Evolutionary conservation across 2,888 invertebrate species (phyloP).

Genomic region (Bombylius discolor): DNA sequence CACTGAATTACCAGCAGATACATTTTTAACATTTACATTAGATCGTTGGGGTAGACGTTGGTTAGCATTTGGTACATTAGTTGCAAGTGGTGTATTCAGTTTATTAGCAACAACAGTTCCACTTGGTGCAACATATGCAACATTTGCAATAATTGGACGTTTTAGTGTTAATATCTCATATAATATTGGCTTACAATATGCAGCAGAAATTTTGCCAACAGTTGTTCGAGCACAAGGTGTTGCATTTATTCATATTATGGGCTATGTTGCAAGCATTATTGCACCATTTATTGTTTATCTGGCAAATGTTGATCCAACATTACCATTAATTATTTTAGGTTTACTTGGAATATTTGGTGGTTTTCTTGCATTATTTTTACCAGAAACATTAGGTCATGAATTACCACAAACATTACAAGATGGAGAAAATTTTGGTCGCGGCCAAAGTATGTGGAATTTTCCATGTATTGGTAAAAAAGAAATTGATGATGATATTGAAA

Average conservation of each 20-base stretch:
- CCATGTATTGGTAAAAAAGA: constrained; percentile 59
- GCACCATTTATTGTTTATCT: constrained; percentile 77
- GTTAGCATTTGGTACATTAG: constrained; percentile 73
- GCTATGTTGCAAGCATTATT: constrained; percentile 69
- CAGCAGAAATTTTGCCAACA: constrained; percentile 74
- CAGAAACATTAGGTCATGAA: constrained; percentile 75
- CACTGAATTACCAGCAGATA: constrained; percentile 75
- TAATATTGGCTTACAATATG: constrained; percentile 81
- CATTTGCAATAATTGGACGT: constrained; percentile 66
- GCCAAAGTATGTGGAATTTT: constrained; percentile 69
- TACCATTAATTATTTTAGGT: constrained; percentile 70
- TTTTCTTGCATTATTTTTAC: constrained; percentile 60
- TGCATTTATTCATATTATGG: constrained; percentile 76
- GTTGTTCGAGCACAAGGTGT: constrained; percentile 80
- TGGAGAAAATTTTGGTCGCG: constrained; percentile 71
- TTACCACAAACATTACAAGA: constrained; percentile 76
- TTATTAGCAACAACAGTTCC: constrained; percentile 63
- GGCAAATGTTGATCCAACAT: constrained; percentile 52
- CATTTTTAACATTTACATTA: constrained; percentile 60
- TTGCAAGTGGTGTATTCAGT: constrained; percentile 67
- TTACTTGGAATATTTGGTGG: constrained; percentile 62
- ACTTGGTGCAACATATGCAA: constrained; percentile 56
- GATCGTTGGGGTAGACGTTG: constrained; percentile 68
- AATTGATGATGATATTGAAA: constrained; percentile 25
- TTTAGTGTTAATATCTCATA: constrained; percentile 82